Base-by-base conservation (phyloP, 2,888 invertebrate species). In the Rotaria magnacalcarata region DNA sequence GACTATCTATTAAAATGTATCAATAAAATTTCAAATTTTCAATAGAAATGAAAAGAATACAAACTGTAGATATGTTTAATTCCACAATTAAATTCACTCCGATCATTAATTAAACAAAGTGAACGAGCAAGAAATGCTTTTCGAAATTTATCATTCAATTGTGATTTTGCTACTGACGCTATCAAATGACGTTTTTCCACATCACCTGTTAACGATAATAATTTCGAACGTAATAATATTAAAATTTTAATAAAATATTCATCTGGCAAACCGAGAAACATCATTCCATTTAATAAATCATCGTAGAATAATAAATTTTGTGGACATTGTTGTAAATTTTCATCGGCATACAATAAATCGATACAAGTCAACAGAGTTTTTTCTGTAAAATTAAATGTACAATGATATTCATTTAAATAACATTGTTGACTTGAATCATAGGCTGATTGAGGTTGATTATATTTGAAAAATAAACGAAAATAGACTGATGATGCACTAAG, bases 401-500 rank as follows among this genome's bases (percentile, higher is more conserved):
- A 75, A 43, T 75, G 19, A 43, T 75, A 75, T 41, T 43, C 75
- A 75, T 75, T 75, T 43, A 75, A 24, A 43, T 75, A 75, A 43
- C 43, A 41, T 75, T 75, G 75, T 75, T 75, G 75, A 43, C 43
- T 43, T n/a, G 41, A 41, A 75, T 75, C 75, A 75, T 43, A 75
- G 16, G 21, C 21, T 14, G 43, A 21, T 43, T 41, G 21, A 14
- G 75, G 75, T 75, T 75, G 75, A 75, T 75, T 75, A 3, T 75
- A 75, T 75, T 75, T 75, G 43, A 75, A 75, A 75, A 21, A 75
- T 75, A 43, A 43, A 43, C 43, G 75, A 75, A 75, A 75, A 75
- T 75, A 75, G 2, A 60, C 27, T 75, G 41, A 41, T 43, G 43
- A 43, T 43, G 43, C 43, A 24, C 41, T 43, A 2, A 75, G 21